phyloP scores from a whole-genome alignment of 2,888 invertebrate genomes.

The Cephus spinipes region DNA sequence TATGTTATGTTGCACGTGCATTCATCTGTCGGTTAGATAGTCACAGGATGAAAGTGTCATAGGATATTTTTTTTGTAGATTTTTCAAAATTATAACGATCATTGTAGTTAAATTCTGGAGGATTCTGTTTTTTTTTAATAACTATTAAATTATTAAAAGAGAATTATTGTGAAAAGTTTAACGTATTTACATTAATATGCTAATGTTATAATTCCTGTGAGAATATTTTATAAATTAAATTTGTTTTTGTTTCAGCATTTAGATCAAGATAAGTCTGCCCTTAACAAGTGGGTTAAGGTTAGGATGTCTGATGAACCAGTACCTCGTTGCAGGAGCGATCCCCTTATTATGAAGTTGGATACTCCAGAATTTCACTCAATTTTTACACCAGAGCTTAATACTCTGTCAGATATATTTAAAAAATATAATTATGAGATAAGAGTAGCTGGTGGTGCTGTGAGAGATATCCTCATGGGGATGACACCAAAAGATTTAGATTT shows the following conservation, averaged over 20 bases:
- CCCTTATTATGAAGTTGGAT: slow-evolving; percentile 79
- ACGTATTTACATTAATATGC: background rate
- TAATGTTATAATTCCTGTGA: background rate
- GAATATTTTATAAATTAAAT: background rate
- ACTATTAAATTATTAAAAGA: background rate
- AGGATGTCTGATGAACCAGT: slow-evolving; percentile 38
- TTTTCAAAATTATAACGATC: background rate
- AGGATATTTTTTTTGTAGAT: background rate
- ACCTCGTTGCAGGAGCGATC: slow-evolving; percentile 70
- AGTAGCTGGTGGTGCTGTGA: slow-evolving; percentile 97
- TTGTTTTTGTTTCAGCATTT: background rate
- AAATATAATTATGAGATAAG: slow-evolving; percentile 87
- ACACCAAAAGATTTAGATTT: slow-evolving; percentile 95
- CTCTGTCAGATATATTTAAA: slow-evolving; percentile 80
- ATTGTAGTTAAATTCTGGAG: background rate
- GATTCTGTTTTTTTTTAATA: background rate
- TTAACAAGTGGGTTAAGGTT: slow-evolving; percentile 35
- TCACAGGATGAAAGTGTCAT: background rate
- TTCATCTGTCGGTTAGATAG: background rate
- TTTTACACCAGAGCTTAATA: slow-evolving; percentile 84
- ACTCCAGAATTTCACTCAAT: slow-evolving; percentile 80
- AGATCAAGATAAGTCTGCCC: slow-evolving; percentile 2
- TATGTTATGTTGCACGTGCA: background rate
- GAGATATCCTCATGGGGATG: slow-evolving; percentile 83
- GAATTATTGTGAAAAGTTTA: background rate